These are phyloP conservation scores for Ceratina australensis DNA, from an alignment of 1,140 invertebrate species.

Conservation along the genomic window DNA sequence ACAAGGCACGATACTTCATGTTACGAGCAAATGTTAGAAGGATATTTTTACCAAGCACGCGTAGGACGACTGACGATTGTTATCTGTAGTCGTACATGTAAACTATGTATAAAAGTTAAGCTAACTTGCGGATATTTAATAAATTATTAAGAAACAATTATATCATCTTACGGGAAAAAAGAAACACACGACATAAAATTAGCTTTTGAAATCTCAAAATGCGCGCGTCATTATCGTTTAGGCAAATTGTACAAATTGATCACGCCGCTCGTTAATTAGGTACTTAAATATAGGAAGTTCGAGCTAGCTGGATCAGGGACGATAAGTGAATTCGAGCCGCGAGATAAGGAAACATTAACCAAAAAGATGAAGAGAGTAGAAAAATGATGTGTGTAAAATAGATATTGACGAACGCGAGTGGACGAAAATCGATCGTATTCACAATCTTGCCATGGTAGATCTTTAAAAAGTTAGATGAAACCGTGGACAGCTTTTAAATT, in stretches of 20 bases:
- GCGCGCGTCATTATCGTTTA: constrained; percentile 8
- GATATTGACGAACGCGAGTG: background rate
- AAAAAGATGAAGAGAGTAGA: background rate
- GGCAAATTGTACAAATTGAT: constrained; percentile 38
- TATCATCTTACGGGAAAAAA: background rate
- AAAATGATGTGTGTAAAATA: background rate
- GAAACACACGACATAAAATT: background rate
- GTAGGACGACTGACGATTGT: background rate
- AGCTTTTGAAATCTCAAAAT: background rate
- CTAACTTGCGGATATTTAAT: constrained; percentile 17
- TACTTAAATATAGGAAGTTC: constrained; percentile 33
- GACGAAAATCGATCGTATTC: background rate
- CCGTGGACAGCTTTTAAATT: constrained; percentile 11
- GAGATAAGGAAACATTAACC: background rate
- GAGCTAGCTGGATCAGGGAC: background rate
- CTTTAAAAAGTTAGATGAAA: background rate
- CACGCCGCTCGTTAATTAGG: constrained; percentile 23
- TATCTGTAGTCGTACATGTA: constrained; percentile 1
- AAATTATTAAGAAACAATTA: background rate
- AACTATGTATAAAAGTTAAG: constrained; percentile 27
- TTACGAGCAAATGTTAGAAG: background rate
- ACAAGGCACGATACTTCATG: background rate
- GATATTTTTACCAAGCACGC: background rate
- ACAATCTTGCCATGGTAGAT: constrained; percentile 5
- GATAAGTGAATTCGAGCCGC: background rate